Evolutionary conservation across 35 echinoderm and acorn worm genomes (phyloP).

Genomic region (Heliocidaris tuberculata): DNA sequence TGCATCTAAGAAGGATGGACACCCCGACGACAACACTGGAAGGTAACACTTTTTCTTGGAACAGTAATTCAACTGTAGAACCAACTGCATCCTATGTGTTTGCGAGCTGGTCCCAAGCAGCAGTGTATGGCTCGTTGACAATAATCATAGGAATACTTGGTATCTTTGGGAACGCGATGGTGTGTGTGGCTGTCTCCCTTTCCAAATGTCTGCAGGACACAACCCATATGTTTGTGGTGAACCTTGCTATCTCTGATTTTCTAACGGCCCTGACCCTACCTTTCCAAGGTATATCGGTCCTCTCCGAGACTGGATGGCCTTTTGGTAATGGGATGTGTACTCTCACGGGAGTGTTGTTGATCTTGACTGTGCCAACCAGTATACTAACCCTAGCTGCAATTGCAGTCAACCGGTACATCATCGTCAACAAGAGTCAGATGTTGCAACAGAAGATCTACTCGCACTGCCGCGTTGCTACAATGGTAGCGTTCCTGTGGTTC

Average conservation of each 20-base stretch:
- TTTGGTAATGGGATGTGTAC: slow-evolving; percentile 52
- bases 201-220: slow-evolving; percentile 61
- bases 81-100: too few species aligned
- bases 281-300: too few species aligned
- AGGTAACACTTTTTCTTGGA: too few species aligned
- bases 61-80: too few species aligned
- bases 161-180: slow-evolving; percentile 43
- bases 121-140: too few species aligned
- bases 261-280: too few species aligned
- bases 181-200: slow-evolving; percentile 55
- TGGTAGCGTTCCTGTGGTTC: slow-evolving; percentile 67
- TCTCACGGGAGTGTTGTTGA: slow-evolving; percentile 57
- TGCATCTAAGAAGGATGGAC: too few species aligned
- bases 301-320: slow-evolving; percentile 62
- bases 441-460: slow-evolving; percentile 57
- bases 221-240: too few species aligned
- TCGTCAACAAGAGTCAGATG: slow-evolving; percentile 58
- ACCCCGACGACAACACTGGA: too few species aligned
- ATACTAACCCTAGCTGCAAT: too few species aligned
- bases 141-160: neutral
- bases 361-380: slow-evolving; percentile 71
- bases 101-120: too few species aligned
- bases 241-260: too few species aligned
- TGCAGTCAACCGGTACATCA: slow-evolving; percentile 43
- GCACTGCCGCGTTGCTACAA: slow-evolving; percentile 27